Conservation (phyloP, 2,113 vertebrate species). For the Chelonoidis abingdonii region DNA sequence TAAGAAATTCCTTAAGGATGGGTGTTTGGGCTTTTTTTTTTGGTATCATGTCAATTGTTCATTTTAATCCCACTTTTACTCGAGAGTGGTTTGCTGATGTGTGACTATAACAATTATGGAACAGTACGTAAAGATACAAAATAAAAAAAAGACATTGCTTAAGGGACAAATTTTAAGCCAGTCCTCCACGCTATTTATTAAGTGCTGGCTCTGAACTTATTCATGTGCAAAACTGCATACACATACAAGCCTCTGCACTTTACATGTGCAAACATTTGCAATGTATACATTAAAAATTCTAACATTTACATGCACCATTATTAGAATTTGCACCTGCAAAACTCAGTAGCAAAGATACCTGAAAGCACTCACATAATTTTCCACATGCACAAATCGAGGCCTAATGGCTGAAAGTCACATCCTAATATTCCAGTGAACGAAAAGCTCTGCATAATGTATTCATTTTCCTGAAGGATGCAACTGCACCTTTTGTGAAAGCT, state of each 20-base stretch:
- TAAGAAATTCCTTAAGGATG: not conserved
- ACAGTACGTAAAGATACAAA: not conserved
- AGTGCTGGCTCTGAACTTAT: not conserved
- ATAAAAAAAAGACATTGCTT: not conserved
- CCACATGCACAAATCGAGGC: not conserved
- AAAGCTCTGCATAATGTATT: not conserved
- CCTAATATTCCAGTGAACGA: not conserved
- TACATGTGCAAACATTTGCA: not conserved
- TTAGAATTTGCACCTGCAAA: not conserved
- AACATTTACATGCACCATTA: not conserved
- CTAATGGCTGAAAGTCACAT: not conserved
- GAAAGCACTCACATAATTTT: not conserved
- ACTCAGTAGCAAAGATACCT: not conserved
- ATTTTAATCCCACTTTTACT: not conserved
- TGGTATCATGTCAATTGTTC: not conserved
- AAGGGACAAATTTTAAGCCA: not conserved
- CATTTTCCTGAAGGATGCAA: not conserved
- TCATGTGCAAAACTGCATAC: no score
- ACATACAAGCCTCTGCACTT: not conserved
- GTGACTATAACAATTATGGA: not conserved
- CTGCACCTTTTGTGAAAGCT: not conserved
- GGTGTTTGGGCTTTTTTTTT: not conserved
- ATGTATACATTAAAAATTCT: not conserved
- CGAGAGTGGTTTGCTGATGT: not conserved
- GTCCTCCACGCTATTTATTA: not conserved